Evolutionary conservation across 2,797 vertebrate species (phyloP).

Genomic region (Pangasius macronema): DNA sequence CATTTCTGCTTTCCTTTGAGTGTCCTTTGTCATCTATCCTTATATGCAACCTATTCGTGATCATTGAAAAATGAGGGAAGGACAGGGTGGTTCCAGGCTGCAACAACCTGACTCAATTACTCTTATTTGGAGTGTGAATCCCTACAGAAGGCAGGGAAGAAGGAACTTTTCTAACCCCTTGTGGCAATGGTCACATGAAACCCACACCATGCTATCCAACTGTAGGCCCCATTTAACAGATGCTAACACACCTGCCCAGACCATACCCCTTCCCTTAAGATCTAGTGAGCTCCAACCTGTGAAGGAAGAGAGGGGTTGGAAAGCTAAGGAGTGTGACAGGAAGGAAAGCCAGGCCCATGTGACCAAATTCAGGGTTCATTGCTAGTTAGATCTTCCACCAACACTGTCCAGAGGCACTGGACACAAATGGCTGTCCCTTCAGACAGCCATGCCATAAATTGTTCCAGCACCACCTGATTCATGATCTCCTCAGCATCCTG

Average conservation of each 20-base stretch:
- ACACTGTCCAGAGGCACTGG: neutral
- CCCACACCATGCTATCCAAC: neutral
- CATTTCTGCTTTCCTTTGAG: neutral
- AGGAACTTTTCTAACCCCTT: neutral
- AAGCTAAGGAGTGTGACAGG: neutral
- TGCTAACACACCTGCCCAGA: neutral
- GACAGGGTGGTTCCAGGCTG: neutral
- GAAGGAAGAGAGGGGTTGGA: neutral
- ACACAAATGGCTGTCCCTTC: too few species aligned
- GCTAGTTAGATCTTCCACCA: neutral
- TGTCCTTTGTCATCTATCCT: neutral
- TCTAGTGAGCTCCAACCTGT: neutral
- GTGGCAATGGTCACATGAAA: neutral
- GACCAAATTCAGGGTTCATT: neutral
- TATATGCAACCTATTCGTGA: neutral
- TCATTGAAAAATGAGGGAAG: neutral
- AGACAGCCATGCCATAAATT: neutral
- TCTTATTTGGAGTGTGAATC: neutral
- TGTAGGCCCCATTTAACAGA: neutral
- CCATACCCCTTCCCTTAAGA: neutral
- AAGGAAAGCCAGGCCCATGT: neutral
- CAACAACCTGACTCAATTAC: neutral
- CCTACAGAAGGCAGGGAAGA: neutral
- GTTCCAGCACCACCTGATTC: neutral
- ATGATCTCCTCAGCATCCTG: neutral